Evolutionary conservation across 2,113 vertebrate species (phyloP).

Genomic region (Aptenodytes forsteri): DNA sequence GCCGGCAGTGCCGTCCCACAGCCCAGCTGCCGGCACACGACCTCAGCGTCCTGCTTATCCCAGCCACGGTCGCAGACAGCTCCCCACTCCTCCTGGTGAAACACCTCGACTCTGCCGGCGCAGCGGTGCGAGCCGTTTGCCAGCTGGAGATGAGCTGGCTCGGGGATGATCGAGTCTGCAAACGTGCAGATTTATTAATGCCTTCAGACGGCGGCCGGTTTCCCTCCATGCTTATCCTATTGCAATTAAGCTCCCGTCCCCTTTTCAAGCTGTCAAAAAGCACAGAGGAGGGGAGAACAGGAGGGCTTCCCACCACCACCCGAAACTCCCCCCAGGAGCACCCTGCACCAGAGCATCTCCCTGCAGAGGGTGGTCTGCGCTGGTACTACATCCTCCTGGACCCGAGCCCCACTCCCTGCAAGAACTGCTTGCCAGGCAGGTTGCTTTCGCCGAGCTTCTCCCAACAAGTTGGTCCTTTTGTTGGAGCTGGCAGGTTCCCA

Average conservation of each 20-base stretch:
- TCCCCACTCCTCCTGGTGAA: constrained; percentile 63
- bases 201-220: background rate
- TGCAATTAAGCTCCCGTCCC: background rate
- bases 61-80: constrained; percentile 47
- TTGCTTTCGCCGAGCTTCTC: background rate
- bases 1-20: background rate
- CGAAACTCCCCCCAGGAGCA: background rate
- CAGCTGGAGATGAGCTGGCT: background rate
- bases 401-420: background rate
- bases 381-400: background rate
- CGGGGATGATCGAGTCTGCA: background rate
- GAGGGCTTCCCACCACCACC: no score
- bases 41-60: constrained; percentile 27
- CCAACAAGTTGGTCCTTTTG: background rate
- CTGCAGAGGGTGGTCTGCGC: background rate
- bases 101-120: constrained; percentile 67
- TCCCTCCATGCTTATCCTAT: background rate
- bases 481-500: background rate
- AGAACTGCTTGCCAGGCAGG: accelerated
- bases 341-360: background rate
- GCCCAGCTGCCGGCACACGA: constrained; percentile 70
- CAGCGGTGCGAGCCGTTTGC: constrained; percentile 42
- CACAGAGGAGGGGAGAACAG: background rate
- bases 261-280: background rate
- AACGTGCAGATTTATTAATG: background rate